These are phyloP conservation scores for Corythornis madagascariensis DNA, from an alignment of 2,113 vertebrate genomes.

Conservation along the genomic window DNA sequence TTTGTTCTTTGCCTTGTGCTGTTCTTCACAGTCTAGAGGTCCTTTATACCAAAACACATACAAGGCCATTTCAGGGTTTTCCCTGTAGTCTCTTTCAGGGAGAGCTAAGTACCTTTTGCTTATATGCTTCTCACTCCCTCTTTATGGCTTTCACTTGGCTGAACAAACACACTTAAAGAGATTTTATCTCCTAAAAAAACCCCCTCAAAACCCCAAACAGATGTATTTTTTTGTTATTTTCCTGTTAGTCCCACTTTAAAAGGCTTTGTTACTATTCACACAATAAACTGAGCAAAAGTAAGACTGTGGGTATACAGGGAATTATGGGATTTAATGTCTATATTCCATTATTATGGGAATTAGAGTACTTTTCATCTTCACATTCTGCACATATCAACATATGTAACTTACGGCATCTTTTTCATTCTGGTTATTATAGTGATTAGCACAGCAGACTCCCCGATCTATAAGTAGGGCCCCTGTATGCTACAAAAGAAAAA, in stretches of 20 bases:
- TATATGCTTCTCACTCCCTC: background rate
- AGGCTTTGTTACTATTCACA: background rate
- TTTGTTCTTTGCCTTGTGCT: constrained; percentile 4
- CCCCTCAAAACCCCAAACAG: background rate
- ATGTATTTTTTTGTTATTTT: background rate
- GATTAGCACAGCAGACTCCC: background rate
- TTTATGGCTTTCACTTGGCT: background rate
- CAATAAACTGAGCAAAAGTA: background rate
- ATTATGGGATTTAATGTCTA: no score
- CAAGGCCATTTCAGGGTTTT: background rate
- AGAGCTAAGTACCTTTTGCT: background rate
- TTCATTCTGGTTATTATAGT: background rate
- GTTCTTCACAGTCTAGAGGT: background rate
- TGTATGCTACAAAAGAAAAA: background rate
- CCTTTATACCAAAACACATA: background rate
- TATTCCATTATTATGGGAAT: background rate
- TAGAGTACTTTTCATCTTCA: background rate
- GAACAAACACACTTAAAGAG: background rate
- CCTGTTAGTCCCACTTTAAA: background rate
- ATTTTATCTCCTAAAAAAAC: background rate
- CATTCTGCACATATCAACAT: background rate
- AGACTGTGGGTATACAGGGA: background rate
- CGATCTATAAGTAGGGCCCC: background rate
- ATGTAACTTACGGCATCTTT: background rate
- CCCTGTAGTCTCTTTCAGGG: background rate